Evolutionary conservation across 2,888 invertebrate species (phyloP), one percentile per base, ranked within the genome.

Genomic region (Phrixothrix hirtus): DNA sequence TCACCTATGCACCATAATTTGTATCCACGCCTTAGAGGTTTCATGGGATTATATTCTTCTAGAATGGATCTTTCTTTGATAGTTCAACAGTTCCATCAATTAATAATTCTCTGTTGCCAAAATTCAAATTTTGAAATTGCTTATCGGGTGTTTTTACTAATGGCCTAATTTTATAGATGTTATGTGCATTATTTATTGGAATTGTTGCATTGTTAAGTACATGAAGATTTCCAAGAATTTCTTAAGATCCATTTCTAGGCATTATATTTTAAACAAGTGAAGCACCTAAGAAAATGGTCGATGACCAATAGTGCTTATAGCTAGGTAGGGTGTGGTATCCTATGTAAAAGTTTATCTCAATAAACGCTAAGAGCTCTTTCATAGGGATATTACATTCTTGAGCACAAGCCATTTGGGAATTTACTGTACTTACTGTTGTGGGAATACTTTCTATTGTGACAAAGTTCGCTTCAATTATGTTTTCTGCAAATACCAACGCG

Each of bases 1-100:
- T n/a, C n/a, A n/a, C n/a, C 11, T 2, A 32, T 7, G 12, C 32
- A 32, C 34, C 34, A 34, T 2, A 34, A n/a, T 15, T 34, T 34
- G 15, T 15, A 34, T 3, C 34, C 34, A 2, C 34, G 14, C 16
- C 16, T 34, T 2, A 34, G 7, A 2, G 34, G 34, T 14, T 34
- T 34, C 34, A 34, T 34, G 2, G 34, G 34, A 3, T 15, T 14
- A 16, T 34, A 34, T 34, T 34, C 15, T 13, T 34, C 16, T 16
- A 34, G 4, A 9, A 16, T n/a, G 16, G n/a, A 15, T 7, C 34
- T 7, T 2, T 16, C 34, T 14, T 34, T 34, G 15, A 34, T 4
- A 14, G 7, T 1, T 15, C 16, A 14, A 34, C 16, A 1, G 34
- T 15, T 34, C 16, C 14, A n/a, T 34, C 34, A 2, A 34, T 10